A percentile compares a stretch with the other conserved stretches of the same genome.
phyloP scores from a whole-genome alignment of 2,113 vertebrate species.

The Gnathonemus longibarbis region DNA sequence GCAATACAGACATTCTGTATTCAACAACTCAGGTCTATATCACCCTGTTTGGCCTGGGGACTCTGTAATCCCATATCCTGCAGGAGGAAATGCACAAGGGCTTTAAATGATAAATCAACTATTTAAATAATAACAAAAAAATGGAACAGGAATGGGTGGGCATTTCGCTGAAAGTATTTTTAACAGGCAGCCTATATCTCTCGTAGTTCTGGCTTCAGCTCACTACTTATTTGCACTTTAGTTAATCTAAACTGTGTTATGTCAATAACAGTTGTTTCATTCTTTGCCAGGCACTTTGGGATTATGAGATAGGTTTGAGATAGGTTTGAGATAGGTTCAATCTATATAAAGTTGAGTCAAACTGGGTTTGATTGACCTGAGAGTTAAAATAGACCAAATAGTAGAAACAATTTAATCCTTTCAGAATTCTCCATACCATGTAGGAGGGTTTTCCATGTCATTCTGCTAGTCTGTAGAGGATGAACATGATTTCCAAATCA shows the following conservation, averaged over 20 bases:
- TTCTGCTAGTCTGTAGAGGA: not conserved
- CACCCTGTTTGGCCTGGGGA: conserved; percentile 10
- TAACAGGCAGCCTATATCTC: too few relatives aligned
- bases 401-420: conserved; percentile 19
- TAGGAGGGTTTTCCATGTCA: not conserved
- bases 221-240: not conserved
- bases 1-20: conserved; percentile 22
- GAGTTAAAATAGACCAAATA: conserved; percentile 1
- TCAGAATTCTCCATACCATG: conserved; percentile 7
- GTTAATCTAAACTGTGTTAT: not conserved
- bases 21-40: conserved; percentile 22
- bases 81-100: not conserved
- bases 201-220: not conserved
- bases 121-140: not conserved
- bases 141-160: not conserved
- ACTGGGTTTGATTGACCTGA: not conserved
- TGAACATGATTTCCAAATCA: not conserved
- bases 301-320: not conserved
- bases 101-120: not conserved
- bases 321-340: not conserved
- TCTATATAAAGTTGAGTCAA: conserved; percentile 29
- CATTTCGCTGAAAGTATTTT: not conserved
- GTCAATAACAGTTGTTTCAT: not conserved
- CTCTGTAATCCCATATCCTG: not conserved
- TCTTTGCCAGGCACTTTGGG: not conserved